Percentiles rank a stretch among this genome's conserved stretches.
Conservation (phyloP, 2,888 invertebrate species). For the Ichneumon xanthorius region DNA sequence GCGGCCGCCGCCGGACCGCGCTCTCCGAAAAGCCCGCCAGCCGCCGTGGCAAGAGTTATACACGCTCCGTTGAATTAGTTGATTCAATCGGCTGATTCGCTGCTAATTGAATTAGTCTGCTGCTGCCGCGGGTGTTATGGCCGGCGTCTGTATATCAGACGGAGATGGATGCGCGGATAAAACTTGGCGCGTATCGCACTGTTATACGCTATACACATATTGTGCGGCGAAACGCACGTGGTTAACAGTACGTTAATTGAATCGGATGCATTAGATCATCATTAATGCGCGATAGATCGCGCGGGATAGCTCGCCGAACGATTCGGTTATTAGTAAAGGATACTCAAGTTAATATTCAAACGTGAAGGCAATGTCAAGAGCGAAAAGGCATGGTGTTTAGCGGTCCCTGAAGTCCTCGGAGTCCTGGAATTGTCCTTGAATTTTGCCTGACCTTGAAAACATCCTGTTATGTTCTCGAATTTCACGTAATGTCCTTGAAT, state of each 20-base stretch:
- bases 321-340: background rate
- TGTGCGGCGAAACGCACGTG: constrained; percentile 13
- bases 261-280: constrained; percentile 33
- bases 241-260: constrained; percentile 36
- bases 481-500: too few species aligned
- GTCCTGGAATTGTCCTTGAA: too few species aligned
- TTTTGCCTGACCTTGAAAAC: too few species aligned
- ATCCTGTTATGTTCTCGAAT: too few species aligned
- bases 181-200: constrained; percentile 7
- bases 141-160: background rate
- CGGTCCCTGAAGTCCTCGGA: background rate
- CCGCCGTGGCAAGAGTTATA: constrained; percentile 53
- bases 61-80: constrained; percentile 68
- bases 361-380: background rate
- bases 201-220: background rate
- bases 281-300: background rate
- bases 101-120: constrained; percentile 68
- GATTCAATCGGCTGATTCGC: constrained; percentile 70
- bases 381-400: background rate
- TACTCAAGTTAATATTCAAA: background rate
- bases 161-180: constrained; percentile 1
- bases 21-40: constrained; percentile 32
- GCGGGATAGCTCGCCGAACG: background rate
- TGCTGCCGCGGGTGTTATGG: constrained; percentile 13
- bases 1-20: constrained; percentile 38